Evolutionary conservation across 2,113 vertebrate genomes (phyloP), one percentile per base, ranked within the genome.

Genomic region (Cololabis saira): DNA sequence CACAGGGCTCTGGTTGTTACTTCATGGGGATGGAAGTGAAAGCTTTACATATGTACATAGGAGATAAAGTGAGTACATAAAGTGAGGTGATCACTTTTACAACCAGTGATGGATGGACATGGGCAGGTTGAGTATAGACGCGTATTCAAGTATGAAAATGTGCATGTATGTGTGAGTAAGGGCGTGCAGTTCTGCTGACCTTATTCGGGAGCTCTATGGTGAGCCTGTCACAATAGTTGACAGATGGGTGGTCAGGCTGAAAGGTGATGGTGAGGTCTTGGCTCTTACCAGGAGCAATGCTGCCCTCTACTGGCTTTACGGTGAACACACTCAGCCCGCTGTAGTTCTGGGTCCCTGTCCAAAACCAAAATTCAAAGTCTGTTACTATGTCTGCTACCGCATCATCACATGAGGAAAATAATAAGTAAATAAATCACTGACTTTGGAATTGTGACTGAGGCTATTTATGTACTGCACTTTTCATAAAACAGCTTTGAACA

Each of bases 221-320:
- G 30, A 99, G 90, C n/a, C 9, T 24, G 85, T 96, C 96, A 0
- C 92, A 94, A 47, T 94, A 97, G 88, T 92, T 87, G 9, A 93
- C 85, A 69, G 95, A 95, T 11, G 94, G 90, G 1, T 97, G 96
- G 57, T 98, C 96, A 0, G 97, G 96, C 13, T 92, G 95, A 89
- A 99, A 99, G 49, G 92, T 95, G 57, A 98, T 87, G 0, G 74
- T 76, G 54, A 97, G 85, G 60, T 96, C 94, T 74, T 93, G 93
- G 14, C 62, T 85, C 54, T 77, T 78, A 47, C 93, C 93, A 3
- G 94, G 87, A 9, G 72, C 61, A 30, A 98, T 87, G 74, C 87
- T 40, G 63, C 96, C 95, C 81, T 93, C 84, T 76, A 69, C 60
- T 0, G 96, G 97, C 45, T 44, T 61, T 17, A 94, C 79, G 0